Evolutionary conservation across 2,797 vertebrate species (phyloP), one percentile per base, ranked within the genome.

Genomic region (Vultur gryphus): DNA sequence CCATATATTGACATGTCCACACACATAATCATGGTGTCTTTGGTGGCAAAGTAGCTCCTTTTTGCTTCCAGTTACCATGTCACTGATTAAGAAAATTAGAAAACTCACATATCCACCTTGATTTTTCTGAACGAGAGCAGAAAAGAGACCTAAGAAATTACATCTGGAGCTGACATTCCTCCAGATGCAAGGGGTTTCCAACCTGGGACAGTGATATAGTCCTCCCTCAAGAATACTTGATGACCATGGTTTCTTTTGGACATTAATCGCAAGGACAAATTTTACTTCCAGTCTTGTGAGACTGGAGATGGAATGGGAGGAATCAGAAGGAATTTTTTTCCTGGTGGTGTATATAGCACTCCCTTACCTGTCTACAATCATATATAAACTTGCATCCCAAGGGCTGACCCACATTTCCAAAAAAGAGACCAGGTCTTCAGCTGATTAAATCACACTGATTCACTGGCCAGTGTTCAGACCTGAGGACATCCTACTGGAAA

Each of bases 121-220:
- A 55, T 66, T 88, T 88, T 81, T 61, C 17, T 43, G 33, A 84
- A 37, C 2, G 37, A 71, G 29, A 59, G 9, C 19, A 65, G 61
- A 71, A 90, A 57, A 80, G 13, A 76, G 10, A n/a, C 7, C 8
- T 52, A 65, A 55, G 41, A 69, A 79, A 58, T 84, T 20, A 21
- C 2, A 16, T 25, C 19, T 77, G 55, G 37, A 46, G n/a, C 37
- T 87, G 35, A 49, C 13, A 6, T 49, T 80, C 21, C 18, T 87
- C 25, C 52, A 59, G 26, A 39, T 59, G 15, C 33, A 69, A 59
- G 16, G 26, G 11, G 2, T 29, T 92, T 84, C 69, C 51, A 73
- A 0, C 16, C 41, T 58, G 19, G 15, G 26, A 2, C 26, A 64
- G 9, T 28, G 43, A 35, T 31, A n/a, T 2, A 7, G 7, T 31